Conservation (phyloP, 2,888 invertebrate species). For the Pollenia amentaria region DNA sequence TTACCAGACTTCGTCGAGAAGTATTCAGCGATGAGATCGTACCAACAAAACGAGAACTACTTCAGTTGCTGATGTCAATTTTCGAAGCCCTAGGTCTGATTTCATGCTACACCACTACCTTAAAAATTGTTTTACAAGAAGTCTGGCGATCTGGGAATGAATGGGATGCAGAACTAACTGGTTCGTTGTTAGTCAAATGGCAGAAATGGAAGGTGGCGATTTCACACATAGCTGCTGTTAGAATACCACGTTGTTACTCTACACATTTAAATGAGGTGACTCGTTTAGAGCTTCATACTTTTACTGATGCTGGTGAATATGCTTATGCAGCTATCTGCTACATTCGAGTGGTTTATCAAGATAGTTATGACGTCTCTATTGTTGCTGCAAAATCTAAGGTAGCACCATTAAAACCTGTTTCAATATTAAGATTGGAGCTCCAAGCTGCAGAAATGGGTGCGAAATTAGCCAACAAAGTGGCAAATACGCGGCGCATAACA, state of each 20-base stretch:
- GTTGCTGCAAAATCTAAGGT: slow-evolving; percentile 60
- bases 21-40: slow-evolving; percentile 18
- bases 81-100: slow-evolving; percentile 67
- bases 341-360: slow-evolving; percentile 36
- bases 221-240: slow-evolving; percentile 35
- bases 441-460: slow-evolving; percentile 62
- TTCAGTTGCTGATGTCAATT: slow-evolving; percentile 69
- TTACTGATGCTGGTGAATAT: slow-evolving; percentile 59
- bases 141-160: slow-evolving; percentile 66
- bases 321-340: slow-evolving; percentile 66
- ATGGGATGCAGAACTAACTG: slow-evolving; percentile 56
- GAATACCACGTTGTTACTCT: slow-evolving; percentile 61
- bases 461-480: slow-evolving; percentile 47
- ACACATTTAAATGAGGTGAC: neutral
- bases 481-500: slow-evolving; percentile 23
- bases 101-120: slow-evolving; percentile 61
- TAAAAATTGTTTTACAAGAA: slow-evolving; percentile 71
- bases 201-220: slow-evolving; percentile 41
- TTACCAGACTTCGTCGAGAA: slow-evolving; percentile 61
- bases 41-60: slow-evolving; percentile 62
- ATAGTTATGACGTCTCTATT: slow-evolving; percentile 19
- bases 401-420: slow-evolving; percentile 60
- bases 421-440: slow-evolving; percentile 68
- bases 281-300: slow-evolving; percentile 61
- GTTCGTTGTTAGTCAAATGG: slow-evolving; percentile 35